Base-by-base conservation (phyloP, 2,888 invertebrate genomes). In the Tillus elongatus region DNA sequence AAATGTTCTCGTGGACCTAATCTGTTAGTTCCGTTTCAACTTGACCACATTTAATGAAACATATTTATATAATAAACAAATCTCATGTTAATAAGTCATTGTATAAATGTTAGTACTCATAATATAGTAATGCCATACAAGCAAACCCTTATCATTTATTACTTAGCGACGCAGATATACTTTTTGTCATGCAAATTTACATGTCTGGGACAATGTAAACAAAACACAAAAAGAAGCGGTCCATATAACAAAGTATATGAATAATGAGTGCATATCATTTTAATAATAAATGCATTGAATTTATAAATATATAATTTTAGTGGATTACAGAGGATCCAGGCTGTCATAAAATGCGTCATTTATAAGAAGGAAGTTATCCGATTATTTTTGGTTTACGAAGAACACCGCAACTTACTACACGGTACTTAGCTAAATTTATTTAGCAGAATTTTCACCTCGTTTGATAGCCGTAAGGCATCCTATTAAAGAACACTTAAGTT, bases 281-380 rank as follows among this genome's bases (percentile, higher is more conserved):
- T 54, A 50, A 54, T 54, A 54, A 54, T 52, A 54, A 53, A 54
- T 53, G 53, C 47, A 53, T 51, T 41, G 48, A 52, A 49, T 52
- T 54, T 51, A 55, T 55, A 54, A 55, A 56, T 56, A 51, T 50
- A 52, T 53, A 52, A 53, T 51, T 37, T 6, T n/a, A n/a, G n/a
- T n/a, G n/a, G n/a, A n/a, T n/a, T n/a, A n/a, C n/a, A n/a, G n/a
- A n/a, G n/a, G n/a, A n/a, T n/a, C n/a, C n/a, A n/a, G n/a, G n/a
- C n/a, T n/a, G n/a, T n/a, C n/a, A n/a, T n/a, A n/a, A n/a, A n/a
- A n/a, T n/a, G n/a, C n/a, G n/a, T n/a, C n/a, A n/a, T n/a, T n/a
- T n/a, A n/a, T n/a, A n/a, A n/a, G n/a, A n/a, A n/a, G n/a, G n/a
- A n/a, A n/a, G n/a, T n/a, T n/a, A n/a, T n/a, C n/a, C n/a, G n/a